Base-by-base conservation (phyloP, 2,113 vertebrate species). In the Myotis brandtii region DNA sequence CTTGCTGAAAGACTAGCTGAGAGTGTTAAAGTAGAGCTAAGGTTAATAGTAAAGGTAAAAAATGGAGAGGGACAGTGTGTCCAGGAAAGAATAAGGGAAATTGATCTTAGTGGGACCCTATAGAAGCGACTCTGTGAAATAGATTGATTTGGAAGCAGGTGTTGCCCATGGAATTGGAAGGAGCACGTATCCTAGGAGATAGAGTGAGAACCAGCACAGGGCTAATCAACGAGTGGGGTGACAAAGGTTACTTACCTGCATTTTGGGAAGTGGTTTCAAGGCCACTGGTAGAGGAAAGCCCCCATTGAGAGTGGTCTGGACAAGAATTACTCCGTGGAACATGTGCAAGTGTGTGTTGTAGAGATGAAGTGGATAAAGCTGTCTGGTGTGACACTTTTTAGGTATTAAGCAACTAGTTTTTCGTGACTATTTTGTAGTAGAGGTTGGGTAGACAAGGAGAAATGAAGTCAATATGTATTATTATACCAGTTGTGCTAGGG, bases 201-300 rank as follows among this genome's bases (percentile, higher is more conserved):
- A 12, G 59, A 62, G 13, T 62, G 73, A 27, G 62, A 80, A 48
- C 25, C 23, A 27, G 59, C 59, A 27, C 59, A 27, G 59, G 25
- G 59, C 59, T 11, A 11, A 12, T 10, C 59, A 11, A 11, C 11
- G 59, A 62, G 1, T 27, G 23, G 23, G 50, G 34, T 5, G 27
- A 88, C 3, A 13, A 23, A 25, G 59, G 13, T 88, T 90, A 23
- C 48, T 80, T 77, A 79, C 43, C 75, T 86, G 59, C 59, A 18
- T 27, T 21, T 17, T 91, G 70, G 80, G 92, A 84, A 89, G 66
- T 92, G 40, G 40, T 75, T 91, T 94, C 43, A 50, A 82, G 30
- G 59, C 46, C 56, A 9, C 1, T 1, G 30, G n/a, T n/a, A n/a
- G 13, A 77, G 56, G 73, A 66, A 93, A 77, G 56, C 64, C 20